A percentile compares a stretch with the other conserved stretches of the same genome.
Evolutionary conservation across 2,888 invertebrate genomes (phyloP).

Genomic region (Athetis lepigone): DNA sequence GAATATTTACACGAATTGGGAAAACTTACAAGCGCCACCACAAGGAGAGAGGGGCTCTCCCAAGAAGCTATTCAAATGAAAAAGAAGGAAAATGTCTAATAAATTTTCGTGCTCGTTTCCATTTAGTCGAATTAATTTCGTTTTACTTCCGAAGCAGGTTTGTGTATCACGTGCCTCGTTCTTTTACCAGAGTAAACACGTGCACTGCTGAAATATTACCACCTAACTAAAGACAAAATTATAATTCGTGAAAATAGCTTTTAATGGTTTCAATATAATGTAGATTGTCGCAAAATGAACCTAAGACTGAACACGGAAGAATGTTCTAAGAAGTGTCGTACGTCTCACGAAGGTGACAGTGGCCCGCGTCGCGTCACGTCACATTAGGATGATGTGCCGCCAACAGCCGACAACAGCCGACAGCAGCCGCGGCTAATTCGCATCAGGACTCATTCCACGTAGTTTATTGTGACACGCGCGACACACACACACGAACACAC

Average conservation of each 20-base stretch:
- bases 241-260: neutral
- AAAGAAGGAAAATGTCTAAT: constrained; percentile 18
- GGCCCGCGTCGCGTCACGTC: no score
- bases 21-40: constrained; percentile 6
- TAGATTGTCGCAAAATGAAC: no score
- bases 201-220: neutral
- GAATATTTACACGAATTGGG: constrained; percentile 14
- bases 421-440: neutral
- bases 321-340: no score
- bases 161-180: neutral
- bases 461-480: constrained; percentile 7
- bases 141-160: neutral
- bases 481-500: neutral
- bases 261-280: neutral
- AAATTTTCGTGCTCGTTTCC: constrained; percentile 7
- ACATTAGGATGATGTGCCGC: no score
- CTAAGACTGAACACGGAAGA: no score
- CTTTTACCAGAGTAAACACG: neutral
- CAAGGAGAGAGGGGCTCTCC: constrained; percentile 3
- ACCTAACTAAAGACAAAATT: neutral
- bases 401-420: constrained; percentile 6
- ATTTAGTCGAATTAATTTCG: constrained; percentile 13
- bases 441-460: constrained; percentile 26
- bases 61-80: constrained; percentile 11
- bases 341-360: no score